Percentiles rank a stretch among this genome's conserved stretches.
phyloP scores from a whole-genome alignment of 23 tunicate species.

The Phallusia fumigata region DNA sequence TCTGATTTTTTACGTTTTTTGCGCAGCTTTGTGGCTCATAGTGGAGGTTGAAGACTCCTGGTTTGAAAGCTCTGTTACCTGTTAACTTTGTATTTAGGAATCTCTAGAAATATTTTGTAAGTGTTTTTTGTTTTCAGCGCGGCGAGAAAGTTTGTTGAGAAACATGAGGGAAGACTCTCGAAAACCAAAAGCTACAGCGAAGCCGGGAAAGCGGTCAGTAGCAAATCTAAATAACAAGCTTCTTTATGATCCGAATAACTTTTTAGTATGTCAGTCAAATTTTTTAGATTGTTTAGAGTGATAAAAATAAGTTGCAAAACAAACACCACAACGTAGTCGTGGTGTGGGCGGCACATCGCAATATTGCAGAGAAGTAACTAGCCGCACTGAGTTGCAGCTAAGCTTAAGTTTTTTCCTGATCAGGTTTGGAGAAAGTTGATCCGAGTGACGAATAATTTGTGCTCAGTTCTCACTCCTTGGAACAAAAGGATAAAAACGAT shows the following conservation, averaged over 20 bases:
- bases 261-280: background rate
- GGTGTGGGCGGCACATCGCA: too few relatives aligned
- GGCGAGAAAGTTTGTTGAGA: slow-evolving; percentile 42
- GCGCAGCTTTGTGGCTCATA: too few relatives aligned
- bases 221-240: background rate
- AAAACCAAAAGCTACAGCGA: slow-evolving; percentile 36
- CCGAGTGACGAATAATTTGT: slow-evolving; percentile 32
- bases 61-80: too few relatives aligned
- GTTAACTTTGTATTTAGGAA: too few relatives aligned
- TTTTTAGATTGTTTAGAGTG: too few relatives aligned
- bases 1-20: too few relatives aligned
- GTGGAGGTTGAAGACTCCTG: too few relatives aligned
- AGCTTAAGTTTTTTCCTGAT: background rate
- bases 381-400: too few relatives aligned
- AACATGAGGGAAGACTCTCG: slow-evolving; percentile 51
- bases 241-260: background rate
- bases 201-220: slow-evolving; percentile 30
- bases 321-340: too few relatives aligned
- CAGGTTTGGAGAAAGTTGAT: slow-evolving; percentile 41
- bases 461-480: slow-evolving; percentile 58
- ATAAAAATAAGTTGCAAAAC: too few relatives aligned
- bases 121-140: slow-evolving; percentile 18
- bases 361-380: too few relatives aligned
- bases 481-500: slow-evolving; percentile 59
- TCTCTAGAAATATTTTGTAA: too few relatives aligned